These are phyloP conservation scores for Hystrix cristata DNA, from an alignment of 2,113 vertebrate genomes.

Conservation along the genomic window DNA sequence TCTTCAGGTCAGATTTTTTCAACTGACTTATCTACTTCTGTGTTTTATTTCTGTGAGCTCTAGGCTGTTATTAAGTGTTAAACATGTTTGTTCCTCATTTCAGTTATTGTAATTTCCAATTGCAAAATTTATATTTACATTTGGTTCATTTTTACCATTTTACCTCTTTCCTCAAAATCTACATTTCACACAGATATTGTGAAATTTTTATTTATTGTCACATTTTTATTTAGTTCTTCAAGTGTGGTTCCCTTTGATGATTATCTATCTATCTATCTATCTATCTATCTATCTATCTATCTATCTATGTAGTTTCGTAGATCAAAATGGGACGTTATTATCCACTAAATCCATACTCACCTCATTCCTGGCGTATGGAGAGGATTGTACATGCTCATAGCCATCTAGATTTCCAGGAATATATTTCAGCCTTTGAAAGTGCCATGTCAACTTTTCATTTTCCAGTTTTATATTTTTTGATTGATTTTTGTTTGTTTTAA, in stretches of 20 bases:
- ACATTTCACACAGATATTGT: not conserved
- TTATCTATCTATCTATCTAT: not conserved
- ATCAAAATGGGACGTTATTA: not conserved
- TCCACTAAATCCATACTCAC: not conserved
- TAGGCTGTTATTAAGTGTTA: not conserved
- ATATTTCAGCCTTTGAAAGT: not conserved
- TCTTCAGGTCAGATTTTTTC: not conserved
- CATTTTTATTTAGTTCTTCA: not conserved
- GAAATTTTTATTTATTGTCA: not conserved
- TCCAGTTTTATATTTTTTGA: not conserved
- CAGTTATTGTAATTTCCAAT: not conserved
- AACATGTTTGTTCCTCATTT: not conserved
- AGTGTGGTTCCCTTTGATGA: not conserved
- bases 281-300: not conserved
- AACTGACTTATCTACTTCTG: not conserved
- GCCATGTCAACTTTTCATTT: not conserved
- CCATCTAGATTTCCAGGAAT: not conserved
- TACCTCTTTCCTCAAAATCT: not conserved
- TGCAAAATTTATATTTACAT: not conserved
- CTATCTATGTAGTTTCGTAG: not conserved
- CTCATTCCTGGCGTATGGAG: not conserved
- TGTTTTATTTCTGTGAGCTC: not conserved
- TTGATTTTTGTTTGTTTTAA: not conserved
- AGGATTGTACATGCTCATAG: rapidly evolving
- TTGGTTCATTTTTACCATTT: not conserved